Evolutionary conservation across 2,888 invertebrate genomes (phyloP).

Genomic region (Cephus nigrinus): DNA sequence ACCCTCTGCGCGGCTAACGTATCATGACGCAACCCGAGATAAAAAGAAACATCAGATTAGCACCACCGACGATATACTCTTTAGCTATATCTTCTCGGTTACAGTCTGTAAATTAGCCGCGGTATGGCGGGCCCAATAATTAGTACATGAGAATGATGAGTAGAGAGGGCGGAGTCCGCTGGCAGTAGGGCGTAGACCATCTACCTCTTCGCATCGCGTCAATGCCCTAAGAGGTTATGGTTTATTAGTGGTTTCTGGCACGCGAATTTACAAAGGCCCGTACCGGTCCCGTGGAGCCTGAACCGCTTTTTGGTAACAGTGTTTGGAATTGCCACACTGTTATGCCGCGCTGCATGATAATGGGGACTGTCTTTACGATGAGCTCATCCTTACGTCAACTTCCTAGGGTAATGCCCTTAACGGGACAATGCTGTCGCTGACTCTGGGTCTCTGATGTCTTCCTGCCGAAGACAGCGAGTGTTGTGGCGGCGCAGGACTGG

Average conservation of each 20-base stretch:
- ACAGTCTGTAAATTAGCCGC: conserved; percentile 6
- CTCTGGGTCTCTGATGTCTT: neutral
- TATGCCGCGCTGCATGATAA: neutral
- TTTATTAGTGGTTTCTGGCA: conserved; percentile 13
- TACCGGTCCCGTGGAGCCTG: neutral
- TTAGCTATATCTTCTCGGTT: neutral
- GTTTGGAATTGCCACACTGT: neutral
- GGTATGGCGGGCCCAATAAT: conserved; percentile 21
- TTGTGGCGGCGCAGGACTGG: conserved; percentile 17
- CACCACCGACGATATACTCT: neutral
- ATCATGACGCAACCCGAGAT: neutral
- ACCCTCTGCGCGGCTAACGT: neutral
- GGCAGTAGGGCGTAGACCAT: conserved; percentile 24
- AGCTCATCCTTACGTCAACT: neutral
- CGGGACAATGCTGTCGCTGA: neutral
- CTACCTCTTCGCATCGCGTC: conserved; percentile 17
- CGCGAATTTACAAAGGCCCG: conserved; percentile 5
- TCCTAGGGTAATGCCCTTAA: neutral
- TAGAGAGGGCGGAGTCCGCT: conserved; percentile 26
- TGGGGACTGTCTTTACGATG: neutral
- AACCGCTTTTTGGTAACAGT: neutral
- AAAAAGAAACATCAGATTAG: neutral
- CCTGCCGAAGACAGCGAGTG: conserved; percentile 21
- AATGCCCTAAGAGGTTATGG: conserved; percentile 6
- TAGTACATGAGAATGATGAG: conserved; percentile 35